phyloP scores from a whole-genome alignment of 2,888 invertebrate genomes.

The Lasioglossum villosulum region DNA sequence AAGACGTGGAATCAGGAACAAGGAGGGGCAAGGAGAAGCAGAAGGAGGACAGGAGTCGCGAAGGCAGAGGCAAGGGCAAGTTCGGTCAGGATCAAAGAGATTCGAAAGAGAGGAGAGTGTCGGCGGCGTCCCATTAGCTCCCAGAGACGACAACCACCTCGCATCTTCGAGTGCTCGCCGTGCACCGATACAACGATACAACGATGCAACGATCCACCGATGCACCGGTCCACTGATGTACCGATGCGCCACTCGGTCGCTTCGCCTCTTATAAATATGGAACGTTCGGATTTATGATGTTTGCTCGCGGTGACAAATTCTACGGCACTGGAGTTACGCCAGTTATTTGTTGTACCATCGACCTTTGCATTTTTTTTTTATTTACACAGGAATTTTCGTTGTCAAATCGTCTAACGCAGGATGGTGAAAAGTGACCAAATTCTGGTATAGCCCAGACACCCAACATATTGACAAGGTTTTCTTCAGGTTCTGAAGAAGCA shows the following conservation, averaged over 20 bases:
- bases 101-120: conserved; percentile 69
- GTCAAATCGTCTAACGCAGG: neutral
- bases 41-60: conserved; percentile 71
- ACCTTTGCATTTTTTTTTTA: neutral
- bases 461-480: neutral
- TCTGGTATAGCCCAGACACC: too few relatives aligned
- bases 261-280: conserved; percentile 50
- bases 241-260: neutral
- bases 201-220: conserved; percentile 30
- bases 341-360: conserved; percentile 19
- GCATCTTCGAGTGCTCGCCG: conserved; percentile 69
- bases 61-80: conserved; percentile 78
- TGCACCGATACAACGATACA: conserved; percentile 45
- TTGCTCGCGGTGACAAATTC: conserved; percentile 29
- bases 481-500: too few relatives aligned
- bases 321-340: neutral
- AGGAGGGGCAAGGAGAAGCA: conserved; percentile 36
- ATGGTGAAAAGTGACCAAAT: neutral
- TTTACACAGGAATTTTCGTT: neutral
- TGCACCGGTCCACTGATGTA: conserved; percentile 22
- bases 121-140: conserved; percentile 81
- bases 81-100: conserved; percentile 82
- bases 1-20: conserved; percentile 43
- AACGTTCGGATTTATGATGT: conserved; percentile 43
- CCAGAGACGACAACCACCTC: conserved; percentile 78